These are phyloP conservation scores for Elephantulus edwardii DNA, from an alignment of 2,113 vertebrate species.

Conservation along the genomic window DNA sequence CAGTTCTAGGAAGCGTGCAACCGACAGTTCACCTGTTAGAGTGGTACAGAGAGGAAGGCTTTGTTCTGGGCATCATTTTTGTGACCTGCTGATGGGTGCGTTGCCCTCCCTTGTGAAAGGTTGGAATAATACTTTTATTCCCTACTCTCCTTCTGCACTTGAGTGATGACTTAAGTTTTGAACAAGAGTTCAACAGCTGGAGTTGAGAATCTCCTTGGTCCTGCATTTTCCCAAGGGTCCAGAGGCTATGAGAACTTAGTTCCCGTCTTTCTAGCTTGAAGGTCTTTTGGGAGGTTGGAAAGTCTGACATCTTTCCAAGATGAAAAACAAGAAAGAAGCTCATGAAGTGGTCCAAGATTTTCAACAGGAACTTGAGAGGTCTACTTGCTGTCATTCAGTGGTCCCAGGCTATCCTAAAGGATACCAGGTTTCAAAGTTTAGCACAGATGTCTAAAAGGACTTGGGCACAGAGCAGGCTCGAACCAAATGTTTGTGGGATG, in stretches of 20 bases:
- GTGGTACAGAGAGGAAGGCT: neutral
- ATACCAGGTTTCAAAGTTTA: neutral
- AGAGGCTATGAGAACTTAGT: neutral
- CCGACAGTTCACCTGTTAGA: neutral
- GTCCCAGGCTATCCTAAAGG: neutral
- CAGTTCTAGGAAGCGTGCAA: neutral
- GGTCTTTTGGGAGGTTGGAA: neutral
- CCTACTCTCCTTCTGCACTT: neutral
- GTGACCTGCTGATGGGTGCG: neutral
- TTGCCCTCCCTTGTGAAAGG: neutral
- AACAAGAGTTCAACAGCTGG: neutral
- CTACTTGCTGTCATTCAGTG: neutral
- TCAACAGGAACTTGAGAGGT: neutral
- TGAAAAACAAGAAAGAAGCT: neutral
- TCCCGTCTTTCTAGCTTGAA: neutral
- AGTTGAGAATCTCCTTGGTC: neutral
- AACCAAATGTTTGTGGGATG: neutral
- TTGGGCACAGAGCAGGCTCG: neutral
- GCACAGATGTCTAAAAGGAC: neutral
- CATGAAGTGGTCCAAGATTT: neutral
- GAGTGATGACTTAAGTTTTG: neutral
- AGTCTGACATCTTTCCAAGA: neutral
- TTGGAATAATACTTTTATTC: neutral
- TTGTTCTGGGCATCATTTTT: neutral
- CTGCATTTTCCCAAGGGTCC: neutral